phyloP scores from a whole-genome alignment of 2,888 invertebrate species.

The Norana najaformis region DNA sequence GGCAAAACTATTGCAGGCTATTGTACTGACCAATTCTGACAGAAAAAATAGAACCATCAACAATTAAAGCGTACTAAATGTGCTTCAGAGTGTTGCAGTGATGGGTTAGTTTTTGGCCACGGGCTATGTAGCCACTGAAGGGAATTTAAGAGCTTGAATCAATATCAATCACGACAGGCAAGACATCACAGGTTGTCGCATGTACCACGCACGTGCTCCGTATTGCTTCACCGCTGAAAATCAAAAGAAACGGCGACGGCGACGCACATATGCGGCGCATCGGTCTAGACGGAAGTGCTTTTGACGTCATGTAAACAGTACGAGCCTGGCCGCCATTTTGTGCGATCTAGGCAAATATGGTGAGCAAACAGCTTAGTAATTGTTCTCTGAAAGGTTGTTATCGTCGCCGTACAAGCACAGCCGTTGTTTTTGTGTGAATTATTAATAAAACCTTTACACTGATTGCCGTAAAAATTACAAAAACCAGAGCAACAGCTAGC shows the following conservation, averaged over 20 bases:
- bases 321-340: neutral
- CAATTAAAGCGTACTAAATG: neutral
- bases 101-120: neutral
- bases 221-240: neutral
- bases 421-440: neutral
- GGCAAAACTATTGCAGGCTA: neutral
- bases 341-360: slow-evolving; percentile 13
- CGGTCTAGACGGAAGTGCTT: slow-evolving; percentile 5
- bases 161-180: neutral
- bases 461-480: neutral
- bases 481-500: neutral
- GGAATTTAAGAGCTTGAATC: neutral
- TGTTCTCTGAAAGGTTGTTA: neutral
- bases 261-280: neutral
- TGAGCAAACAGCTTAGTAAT: slow-evolving; percentile 13
- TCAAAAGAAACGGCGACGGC: neutral
- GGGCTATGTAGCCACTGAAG: neutral
- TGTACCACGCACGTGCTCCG: neutral
- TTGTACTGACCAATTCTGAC: neutral
- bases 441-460: neutral
- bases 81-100: neutral
- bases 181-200: neutral
- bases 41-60: neutral
- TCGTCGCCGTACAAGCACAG: neutral
- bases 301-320: neutral